These are phyloP conservation scores for Agriopis aurantiaria DNA, from an alignment of 2,888 invertebrate species.

Conservation along the genomic window DNA sequence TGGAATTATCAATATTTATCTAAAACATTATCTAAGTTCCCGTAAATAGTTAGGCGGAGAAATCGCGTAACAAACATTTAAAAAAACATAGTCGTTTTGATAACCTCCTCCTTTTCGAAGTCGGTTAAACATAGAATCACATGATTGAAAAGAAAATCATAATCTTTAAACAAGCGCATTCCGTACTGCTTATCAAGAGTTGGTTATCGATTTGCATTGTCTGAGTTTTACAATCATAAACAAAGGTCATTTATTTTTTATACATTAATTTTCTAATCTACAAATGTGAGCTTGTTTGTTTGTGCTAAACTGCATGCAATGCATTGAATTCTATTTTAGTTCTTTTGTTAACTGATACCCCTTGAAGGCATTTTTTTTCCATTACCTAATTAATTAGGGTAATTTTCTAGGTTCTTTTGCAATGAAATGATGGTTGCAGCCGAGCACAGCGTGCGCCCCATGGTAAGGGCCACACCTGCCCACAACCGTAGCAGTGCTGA, in stretches of 20 bases:
- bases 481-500: not conserved
- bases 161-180: slow-evolving; percentile 4
- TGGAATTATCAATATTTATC: not conserved
- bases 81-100: too few species aligned
- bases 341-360: not conserved
- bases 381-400: not conserved
- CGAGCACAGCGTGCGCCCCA: not conserved
- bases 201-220: slow-evolving; percentile 9
- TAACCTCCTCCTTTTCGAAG: too few species aligned
- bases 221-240: not conserved
- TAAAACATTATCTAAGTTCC: not conserved
- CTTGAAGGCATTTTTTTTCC: not conserved
- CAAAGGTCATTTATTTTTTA: not conserved
- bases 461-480: not conserved
- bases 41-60: not conserved
- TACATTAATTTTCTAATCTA: not conserved
- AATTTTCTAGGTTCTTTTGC: not conserved
- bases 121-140: not conserved
- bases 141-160: not conserved
- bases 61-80: too few species aligned
- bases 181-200: not conserved
- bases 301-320: not conserved
- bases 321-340: not conserved
- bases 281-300: not conserved
- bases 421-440: not conserved